Percentiles rank a stretch among this genome's conserved stretches.
These are phyloP conservation scores for Anthopleura xanthogrammica DNA, from an alignment of 92 coral and sea anemone genomes.

Conservation along the genomic window DNA sequence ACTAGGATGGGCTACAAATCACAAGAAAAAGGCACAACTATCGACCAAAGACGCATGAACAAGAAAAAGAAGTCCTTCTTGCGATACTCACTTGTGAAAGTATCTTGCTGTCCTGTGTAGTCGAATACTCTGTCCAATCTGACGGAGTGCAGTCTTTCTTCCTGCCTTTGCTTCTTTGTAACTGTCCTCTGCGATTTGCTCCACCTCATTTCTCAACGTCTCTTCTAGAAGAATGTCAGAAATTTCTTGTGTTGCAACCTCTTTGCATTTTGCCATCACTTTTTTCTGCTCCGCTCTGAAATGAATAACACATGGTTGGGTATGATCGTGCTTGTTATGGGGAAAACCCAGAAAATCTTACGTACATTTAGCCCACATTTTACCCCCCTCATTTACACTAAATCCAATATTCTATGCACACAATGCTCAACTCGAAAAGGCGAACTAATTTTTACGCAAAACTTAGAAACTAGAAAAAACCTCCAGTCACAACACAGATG, in stretches of 20 bases:
- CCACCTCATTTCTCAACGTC: slow-evolving; percentile 28
- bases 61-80: no score
- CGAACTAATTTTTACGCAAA: no score
- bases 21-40: no score
- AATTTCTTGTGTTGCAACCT: slow-evolving; percentile 47
- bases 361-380: no score
- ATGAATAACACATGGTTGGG: neutral
- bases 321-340: neutral
- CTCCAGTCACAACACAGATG: no score
- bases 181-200: slow-evolving; percentile 29
- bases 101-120: slow-evolving; percentile 45
- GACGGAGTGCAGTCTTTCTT: slow-evolving; percentile 58
- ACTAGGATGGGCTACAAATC: no score
- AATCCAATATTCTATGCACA: no score
- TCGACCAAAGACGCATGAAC: no score
- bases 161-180: slow-evolving; percentile 52
- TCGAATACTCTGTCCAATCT: slow-evolving; percentile 32
- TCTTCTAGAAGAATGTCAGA: slow-evolving; percentile 44
- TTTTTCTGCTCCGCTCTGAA: slow-evolving; percentile 18
- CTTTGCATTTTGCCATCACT: slow-evolving; percentile 39
- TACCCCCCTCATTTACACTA: no score
- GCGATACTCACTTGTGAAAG: slow-evolving; percentile 54
- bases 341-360: neutral
- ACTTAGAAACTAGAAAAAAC: no score
- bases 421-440: no score